Conservation (phyloP, 2,797 vertebrate genomes). For the Gymnoscopelus microlampas region DNA sequence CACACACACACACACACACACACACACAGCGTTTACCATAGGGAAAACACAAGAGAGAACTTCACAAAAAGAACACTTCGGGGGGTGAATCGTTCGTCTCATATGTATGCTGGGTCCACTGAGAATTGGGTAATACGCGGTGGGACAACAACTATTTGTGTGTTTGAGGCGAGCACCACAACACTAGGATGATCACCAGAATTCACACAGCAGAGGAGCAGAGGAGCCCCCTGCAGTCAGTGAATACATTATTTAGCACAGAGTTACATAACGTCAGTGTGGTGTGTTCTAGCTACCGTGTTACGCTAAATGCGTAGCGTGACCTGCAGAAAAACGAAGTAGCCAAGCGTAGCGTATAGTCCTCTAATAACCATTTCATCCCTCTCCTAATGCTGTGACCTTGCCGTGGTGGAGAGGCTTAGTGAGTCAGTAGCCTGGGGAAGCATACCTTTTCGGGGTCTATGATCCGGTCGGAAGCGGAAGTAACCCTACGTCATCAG, state of each 20-base stretch:
- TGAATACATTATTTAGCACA: constrained; percentile 64
- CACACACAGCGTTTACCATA: background rate
- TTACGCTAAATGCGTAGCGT: too few species aligned
- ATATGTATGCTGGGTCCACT: constrained; percentile 27
- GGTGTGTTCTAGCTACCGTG: too few species aligned
- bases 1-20: background rate
- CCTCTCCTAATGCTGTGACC: too few species aligned
- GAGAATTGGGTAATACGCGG: constrained; percentile 43
- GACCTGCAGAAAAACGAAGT: too few species aligned
- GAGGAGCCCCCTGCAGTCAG: constrained; percentile 35
- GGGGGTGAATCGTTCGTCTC: constrained; percentile 44
- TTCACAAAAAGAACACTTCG: constrained; percentile 33
- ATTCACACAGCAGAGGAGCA: constrained; percentile 30
- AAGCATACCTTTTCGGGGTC: too few species aligned
- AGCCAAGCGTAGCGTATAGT: too few species aligned
- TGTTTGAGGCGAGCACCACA: constrained; percentile 49
- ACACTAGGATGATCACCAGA: constrained; percentile 42
- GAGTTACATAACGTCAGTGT: constrained; percentile 40
- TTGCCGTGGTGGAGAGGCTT: too few species aligned
- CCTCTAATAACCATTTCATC: too few species aligned
- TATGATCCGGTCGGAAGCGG: too few species aligned
- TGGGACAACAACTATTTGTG: constrained; percentile 43
- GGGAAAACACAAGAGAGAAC: background rate
- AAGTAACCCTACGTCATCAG: too few species aligned
- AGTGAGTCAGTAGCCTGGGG: too few species aligned